Evolutionary conservation across 2,888 invertebrate genomes (phyloP), one percentile per base, ranked within the genome.

Genomic region (Netelia inedita): DNA sequence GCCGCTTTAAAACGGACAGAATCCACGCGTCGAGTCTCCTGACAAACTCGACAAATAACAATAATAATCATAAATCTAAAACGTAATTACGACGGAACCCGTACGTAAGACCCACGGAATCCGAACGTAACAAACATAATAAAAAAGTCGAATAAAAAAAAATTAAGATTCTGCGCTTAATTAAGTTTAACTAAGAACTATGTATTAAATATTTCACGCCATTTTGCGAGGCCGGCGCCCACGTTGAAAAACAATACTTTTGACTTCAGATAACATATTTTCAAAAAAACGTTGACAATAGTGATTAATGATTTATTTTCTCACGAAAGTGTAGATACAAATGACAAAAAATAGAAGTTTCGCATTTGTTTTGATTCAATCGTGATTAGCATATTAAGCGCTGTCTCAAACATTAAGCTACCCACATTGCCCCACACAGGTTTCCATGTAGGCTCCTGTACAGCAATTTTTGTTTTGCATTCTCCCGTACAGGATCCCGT

Each of bases 371-470:
- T 11, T 46, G 1, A 2, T 46, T 46, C 1, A 14, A 46, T 46
- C 46, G 14, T 46, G 46, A 46, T 46, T 23, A 23, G 23, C 46
- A 1, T 46, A 46, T 46, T 46, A 46, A 46, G 46, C 46, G 46
- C 14, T 46, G 10, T 50, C 50, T 50, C 50, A 50, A n/a, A 50
- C 2, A 50, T 5, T 11, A 50, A 50, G 50, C 50, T 50, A 50
- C 50, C 50, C 11, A 66, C 35, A 66, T 46, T 66, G 55, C 1
- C 55, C 55, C 55, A 55, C 1, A 55, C 55, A 55, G n/a, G 55
- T 55, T 55, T 10, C 55, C 14, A 55, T 55, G 14, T 55, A 55
- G 16, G 16, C 8, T 55, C 55, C 55, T 55, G 16, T 55, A 55
- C 55, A 55, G 55, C 5, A 55, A 55, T 55, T 55, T 16, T 5